Percentiles rank a stretch among this genome's conserved stretches.
Conservation (phyloP, 1,140 invertebrate species). For the Drosophila suzukii region DNA sequence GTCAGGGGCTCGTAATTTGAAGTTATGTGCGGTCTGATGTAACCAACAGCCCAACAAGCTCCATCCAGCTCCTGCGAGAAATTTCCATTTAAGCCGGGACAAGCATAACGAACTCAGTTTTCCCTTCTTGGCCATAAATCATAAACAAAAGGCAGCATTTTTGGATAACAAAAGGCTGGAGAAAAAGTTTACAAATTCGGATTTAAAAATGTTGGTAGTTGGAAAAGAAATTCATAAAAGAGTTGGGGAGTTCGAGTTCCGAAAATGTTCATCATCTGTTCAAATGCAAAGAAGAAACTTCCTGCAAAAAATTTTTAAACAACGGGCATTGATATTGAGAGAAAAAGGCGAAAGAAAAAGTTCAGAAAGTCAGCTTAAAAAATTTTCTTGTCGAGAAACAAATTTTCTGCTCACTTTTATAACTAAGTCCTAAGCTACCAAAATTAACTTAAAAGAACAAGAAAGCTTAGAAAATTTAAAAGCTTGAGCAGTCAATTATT, state of each 20-base stretch:
- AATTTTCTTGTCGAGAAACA: background rate
- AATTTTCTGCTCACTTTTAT: background rate
- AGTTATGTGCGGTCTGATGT: constrained; percentile 75
- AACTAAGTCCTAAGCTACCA: background rate
- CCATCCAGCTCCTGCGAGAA: constrained; percentile 28
- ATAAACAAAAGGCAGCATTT: constrained; percentile 17
- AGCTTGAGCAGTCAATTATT: background rate
- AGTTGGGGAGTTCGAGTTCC: background rate
- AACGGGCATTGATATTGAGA: constrained; percentile 11
- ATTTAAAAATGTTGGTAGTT: constrained; percentile 12
- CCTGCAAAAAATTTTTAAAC: constrained; percentile 12
- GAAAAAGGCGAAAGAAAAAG: constrained; percentile 10
- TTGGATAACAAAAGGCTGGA: constrained; percentile 6
- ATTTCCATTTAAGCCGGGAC: constrained; percentile 48
- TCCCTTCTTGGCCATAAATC: constrained; percentile 20
- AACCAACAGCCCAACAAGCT: constrained; percentile 36
- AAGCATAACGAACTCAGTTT: constrained; percentile 25
- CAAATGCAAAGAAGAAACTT: constrained; percentile 6
- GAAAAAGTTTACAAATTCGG: constrained; percentile 16
- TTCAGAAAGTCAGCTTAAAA: background rate
- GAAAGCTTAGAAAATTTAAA: no score
- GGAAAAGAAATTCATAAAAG: background rate
- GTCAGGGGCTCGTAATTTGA: constrained; percentile 63
- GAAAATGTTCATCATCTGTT: constrained; percentile 12
- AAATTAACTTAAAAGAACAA: background rate